These are phyloP conservation scores for Alligator sinensis DNA, from an alignment of 2,113 vertebrate genomes.

Conservation along the genomic window DNA sequence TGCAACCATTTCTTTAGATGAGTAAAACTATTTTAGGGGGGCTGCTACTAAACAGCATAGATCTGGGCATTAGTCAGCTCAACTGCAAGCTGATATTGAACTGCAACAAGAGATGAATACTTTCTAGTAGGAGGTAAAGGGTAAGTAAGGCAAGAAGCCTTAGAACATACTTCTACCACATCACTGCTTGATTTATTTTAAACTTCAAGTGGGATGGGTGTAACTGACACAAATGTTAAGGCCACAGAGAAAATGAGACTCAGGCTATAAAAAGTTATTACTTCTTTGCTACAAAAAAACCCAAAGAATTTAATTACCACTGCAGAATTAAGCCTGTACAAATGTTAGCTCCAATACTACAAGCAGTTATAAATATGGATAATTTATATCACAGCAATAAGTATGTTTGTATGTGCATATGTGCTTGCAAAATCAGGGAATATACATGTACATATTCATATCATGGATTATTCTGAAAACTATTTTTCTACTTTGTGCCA, in stretches of 20 bases:
- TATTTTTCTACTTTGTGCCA: not conserved
- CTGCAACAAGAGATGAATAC: constrained; percentile 20
- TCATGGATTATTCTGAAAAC: not conserved
- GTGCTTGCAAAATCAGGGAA: not conserved
- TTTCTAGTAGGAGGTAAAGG: constrained; percentile 65
- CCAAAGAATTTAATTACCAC: not conserved
- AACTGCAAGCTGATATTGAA: constrained; percentile 12
- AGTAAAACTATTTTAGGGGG: constrained; percentile 49
- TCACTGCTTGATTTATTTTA: constrained; percentile 66
- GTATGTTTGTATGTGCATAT: not conserved
- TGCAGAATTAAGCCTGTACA: constrained; percentile 29
- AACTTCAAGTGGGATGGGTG: constrained; percentile 65
- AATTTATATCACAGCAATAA: constrained; percentile 19
- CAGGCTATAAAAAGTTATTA: constrained; percentile 35
- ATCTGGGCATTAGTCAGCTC: constrained; percentile 36
- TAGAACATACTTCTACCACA: constrained; percentile 23
- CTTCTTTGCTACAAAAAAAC: constrained; percentile 17
- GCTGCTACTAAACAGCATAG: constrained; percentile 46
- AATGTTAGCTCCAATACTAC: not conserved
- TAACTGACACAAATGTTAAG: constrained; percentile 64
- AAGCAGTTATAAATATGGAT: constrained; percentile 15
- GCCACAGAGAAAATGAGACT: constrained; percentile 39
- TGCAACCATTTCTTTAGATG: constrained; percentile 51
- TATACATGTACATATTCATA: constrained; percentile 2
- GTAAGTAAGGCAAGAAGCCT: constrained; percentile 53